phyloP scores from a whole-genome alignment of 1,140 invertebrate species.

The Xylocopa sonorina region DNA sequence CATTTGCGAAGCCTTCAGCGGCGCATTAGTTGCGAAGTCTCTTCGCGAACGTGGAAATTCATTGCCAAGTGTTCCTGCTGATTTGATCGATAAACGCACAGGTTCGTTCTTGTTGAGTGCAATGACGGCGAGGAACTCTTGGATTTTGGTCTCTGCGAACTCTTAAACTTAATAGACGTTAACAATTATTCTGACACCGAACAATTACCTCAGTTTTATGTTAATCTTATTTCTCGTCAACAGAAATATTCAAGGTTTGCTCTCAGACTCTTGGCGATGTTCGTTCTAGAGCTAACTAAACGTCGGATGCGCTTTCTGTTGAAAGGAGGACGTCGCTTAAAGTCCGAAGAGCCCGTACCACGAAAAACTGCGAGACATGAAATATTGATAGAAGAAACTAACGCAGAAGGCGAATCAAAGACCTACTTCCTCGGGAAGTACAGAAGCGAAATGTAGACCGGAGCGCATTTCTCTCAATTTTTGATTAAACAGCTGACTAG shows the following conservation, averaged over 20 bases:
- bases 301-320: neutral
- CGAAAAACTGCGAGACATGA: neutral
- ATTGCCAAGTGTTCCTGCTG: no score
- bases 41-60: constrained; percentile 6
- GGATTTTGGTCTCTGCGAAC: no score
- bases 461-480: neutral
- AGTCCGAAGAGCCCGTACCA: neutral
- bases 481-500: constrained; percentile 8
- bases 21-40: neutral
- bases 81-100: no score
- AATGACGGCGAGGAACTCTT: no score
- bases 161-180: no score
- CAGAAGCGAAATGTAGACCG: neutral
- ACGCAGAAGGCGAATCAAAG: neutral
- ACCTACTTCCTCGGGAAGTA: neutral
- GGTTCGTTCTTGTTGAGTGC: no score
- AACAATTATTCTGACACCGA: no score
- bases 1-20: neutral
- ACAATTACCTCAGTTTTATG: no score
- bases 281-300: neutral
- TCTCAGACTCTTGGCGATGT: neutral
- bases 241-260: no score
- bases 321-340: neutral
- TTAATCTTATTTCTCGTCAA: no score
- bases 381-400: constrained; percentile 21